Conservation (phyloP, 2,797 vertebrate genomes). For the Varecia variegata region DNA sequence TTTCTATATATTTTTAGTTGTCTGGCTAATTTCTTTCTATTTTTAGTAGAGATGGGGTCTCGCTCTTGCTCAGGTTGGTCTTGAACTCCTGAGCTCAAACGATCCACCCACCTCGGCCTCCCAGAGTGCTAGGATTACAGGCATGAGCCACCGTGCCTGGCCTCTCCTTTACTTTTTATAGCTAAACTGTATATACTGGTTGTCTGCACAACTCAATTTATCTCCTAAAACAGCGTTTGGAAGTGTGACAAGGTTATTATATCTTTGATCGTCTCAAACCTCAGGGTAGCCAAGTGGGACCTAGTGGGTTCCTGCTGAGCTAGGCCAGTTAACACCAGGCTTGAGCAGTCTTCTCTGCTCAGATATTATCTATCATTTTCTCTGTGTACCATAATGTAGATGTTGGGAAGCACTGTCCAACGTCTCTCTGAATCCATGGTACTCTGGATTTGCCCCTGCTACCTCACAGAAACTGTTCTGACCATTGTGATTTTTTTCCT, state of each 20-base stretch:
- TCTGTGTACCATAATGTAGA: background rate
- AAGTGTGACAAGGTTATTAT: background rate
- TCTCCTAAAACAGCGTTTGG: background rate
- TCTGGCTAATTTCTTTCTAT: too few relatives aligned
- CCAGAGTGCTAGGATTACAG: too few relatives aligned
- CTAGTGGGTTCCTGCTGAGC: background rate
- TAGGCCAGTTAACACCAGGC: too few relatives aligned
- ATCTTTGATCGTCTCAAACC: background rate
- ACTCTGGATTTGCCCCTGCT: background rate
- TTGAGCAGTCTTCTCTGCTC: background rate
- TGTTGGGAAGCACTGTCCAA: background rate
- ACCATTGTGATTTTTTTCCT: background rate
- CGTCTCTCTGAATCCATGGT: background rate
- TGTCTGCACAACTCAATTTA: background rate
- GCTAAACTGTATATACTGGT: background rate
- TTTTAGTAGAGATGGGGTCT: too few relatives aligned
- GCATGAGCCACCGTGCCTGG: too few relatives aligned
- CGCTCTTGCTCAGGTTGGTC: too few relatives aligned
- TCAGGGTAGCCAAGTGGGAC: background rate
- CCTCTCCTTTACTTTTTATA: background rate
- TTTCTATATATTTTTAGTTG: too few relatives aligned
- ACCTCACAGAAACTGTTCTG: background rate
- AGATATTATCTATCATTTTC: background rate
- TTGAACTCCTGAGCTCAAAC: too few relatives aligned
- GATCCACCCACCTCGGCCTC: too few relatives aligned